Evolutionary conservation across 2,113 vertebrate genomes (phyloP).

Genomic region (Motacilla alba): DNA sequence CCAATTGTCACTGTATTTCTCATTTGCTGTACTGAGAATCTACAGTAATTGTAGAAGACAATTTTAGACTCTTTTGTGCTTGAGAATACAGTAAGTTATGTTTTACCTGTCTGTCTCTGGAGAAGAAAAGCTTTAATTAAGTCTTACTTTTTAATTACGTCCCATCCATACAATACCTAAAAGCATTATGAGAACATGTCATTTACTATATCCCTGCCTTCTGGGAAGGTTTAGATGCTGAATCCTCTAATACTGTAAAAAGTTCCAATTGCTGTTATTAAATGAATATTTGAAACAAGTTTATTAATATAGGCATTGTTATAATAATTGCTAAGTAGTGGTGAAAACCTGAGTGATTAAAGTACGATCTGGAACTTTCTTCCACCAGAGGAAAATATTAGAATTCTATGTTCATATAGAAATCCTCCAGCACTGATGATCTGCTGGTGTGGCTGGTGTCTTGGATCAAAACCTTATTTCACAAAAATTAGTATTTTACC

Average conservation of each 20-base stretch:
- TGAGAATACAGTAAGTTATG: constrained; percentile 4
- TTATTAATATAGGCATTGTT: constrained; percentile 1
- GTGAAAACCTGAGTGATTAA: background rate
- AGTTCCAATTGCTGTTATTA: constrained; percentile 35
- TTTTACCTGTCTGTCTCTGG: constrained; percentile 53
- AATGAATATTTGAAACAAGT: constrained; percentile 8
- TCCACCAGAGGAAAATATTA: background rate
- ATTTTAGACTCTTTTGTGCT: constrained; percentile 50
- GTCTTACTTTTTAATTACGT: constrained; percentile 60
- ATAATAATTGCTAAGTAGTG: background rate
- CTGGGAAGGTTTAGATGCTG: constrained; percentile 32
- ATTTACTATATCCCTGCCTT: constrained; percentile 51
- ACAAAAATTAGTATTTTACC: background rate
- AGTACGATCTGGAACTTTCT: background rate
- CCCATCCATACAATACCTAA: constrained; percentile 1
- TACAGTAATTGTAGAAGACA: background rate
- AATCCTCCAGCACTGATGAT: background rate
- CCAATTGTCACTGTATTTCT: background rate
- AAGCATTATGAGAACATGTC: constrained; percentile 43
- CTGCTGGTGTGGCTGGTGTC: background rate
- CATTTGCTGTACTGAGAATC: background rate
- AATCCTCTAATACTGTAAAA: constrained; percentile 1
- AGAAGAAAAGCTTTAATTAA: constrained; percentile 69
- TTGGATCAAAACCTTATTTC: background rate
- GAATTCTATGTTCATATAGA: background rate